phyloP scores from a whole-genome alignment of 2,113 vertebrate species.

The Calyptomena viridis region DNA sequence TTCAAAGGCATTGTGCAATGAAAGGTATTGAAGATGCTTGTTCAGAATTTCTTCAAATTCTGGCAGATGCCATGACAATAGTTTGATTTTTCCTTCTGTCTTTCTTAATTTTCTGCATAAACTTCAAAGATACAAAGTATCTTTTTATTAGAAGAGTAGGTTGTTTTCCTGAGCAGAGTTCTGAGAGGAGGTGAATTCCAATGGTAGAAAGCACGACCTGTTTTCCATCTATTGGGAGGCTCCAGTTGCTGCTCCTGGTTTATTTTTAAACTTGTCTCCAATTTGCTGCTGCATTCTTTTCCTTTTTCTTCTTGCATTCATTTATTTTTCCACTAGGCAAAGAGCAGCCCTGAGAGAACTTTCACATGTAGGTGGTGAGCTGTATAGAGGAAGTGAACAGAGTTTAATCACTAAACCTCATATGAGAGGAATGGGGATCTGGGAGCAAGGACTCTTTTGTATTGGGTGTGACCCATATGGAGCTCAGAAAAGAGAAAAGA shows the following conservation, averaged over 20 bases:
- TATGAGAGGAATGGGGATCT: neutral
- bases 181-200: neutral
- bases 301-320: neutral
- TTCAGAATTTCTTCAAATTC: slow-evolving; percentile 5
- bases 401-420: neutral
- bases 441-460: neutral
- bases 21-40: neutral
- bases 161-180: neutral
- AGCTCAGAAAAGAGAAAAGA: neutral
- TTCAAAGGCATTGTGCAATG: neutral
- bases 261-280: neutral
- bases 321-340: neutral
- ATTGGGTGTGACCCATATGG: neutral
- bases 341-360: neutral
- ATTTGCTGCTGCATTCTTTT: neutral
- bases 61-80: neutral
- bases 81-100: neutral
- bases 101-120: neutral
- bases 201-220: neutral
- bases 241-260: neutral
- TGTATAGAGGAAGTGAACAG: neutral
- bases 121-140: neutral
- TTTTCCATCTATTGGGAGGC: neutral
- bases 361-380: neutral
- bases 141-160: neutral